Percentiles rank a stretch among this genome's conserved stretches.
These are phyloP conservation scores for Amphilophus citrinellus DNA, from an alignment of 2,113 vertebrate genomes.

Conservation along the genomic window DNA sequence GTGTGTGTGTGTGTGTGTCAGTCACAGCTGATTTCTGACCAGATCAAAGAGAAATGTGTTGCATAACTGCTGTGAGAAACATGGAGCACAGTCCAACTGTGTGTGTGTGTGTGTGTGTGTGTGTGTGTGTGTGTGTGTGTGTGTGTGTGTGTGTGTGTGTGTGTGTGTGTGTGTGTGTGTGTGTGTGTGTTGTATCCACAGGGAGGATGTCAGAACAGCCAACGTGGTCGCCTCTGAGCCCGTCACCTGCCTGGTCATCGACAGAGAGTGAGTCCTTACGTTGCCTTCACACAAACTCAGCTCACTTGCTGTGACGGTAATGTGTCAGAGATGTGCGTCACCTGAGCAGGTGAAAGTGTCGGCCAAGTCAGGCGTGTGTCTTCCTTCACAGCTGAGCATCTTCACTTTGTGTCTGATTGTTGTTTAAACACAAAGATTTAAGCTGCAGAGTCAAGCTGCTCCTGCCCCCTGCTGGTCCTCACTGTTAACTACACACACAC, in stretches of 20 bases:
- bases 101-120: no score
- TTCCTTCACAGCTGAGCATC: not conserved
- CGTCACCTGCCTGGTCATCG: slow-evolving; percentile 94
- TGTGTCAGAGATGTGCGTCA: not conserved
- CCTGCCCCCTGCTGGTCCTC: slow-evolving; percentile 43
- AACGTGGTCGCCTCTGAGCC: slow-evolving; percentile 91
- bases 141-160: slow-evolving; percentile 23
- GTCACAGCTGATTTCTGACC: not conserved
- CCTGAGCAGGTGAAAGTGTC: no score
- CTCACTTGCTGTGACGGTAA: not conserved
- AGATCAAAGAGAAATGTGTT: not conserved
- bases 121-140: no score
- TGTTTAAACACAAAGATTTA: not conserved
- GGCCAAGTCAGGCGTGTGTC: no score
- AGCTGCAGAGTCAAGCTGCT: not conserved
- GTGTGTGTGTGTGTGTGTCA: not conserved
- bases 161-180: no score
- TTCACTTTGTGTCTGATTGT: not conserved
- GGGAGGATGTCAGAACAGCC: slow-evolving; percentile 94
- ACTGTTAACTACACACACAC: not conserved
- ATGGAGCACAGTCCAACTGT: not conserved
- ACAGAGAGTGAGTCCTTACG: slow-evolving; percentile 91
- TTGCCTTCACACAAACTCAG: not conserved
- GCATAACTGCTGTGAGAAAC: not conserved
- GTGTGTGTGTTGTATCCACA: slow-evolving; percentile 72